Base-by-base conservation (phyloP, 1,140 invertebrate genomes). In the Cherax destructor region DNA sequence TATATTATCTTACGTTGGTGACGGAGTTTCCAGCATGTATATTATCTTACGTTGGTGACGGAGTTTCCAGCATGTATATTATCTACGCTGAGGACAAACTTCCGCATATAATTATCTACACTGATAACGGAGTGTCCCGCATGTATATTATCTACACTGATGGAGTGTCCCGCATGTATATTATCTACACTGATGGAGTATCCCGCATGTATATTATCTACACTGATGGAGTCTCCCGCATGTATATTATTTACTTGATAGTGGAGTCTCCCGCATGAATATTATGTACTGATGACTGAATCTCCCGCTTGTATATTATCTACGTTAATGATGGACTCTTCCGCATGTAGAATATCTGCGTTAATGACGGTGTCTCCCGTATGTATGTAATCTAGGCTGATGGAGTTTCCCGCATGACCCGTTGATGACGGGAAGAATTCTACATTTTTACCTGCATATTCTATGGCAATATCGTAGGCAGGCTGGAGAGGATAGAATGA, bases 291-390 rank as follows among this genome's bases (percentile, higher is more conserved):
- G 65, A 72, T 86, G 84, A 86, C 84, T 18, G 50, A 41, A 49
- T 49, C 84, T 77, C 59, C 74, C 69, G 61, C 84, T 77, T 86
- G 84, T 86, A 86, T 86, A 86, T 84, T 59, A 84, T 59, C 83
- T 41, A 56, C 24, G 65, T 65, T 72, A 65, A 50, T 72, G 83
- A 49, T 24, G 10, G 18, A 56, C n/a, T n/a, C n/a, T n/a, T n/a
- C n/a, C n/a, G 79, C 30, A 81, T 21, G 79, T 6, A n/a, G n/a
- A n/a, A n/a, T n/a, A n/a, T n/a, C n/a, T n/a, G n/a, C n/a, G n/a
- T n/a, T 76, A 47, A 72, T 86, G 84, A 86, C 84, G 41, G 50
- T 16, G n/a, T n/a, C n/a, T n/a, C n/a, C n/a, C n/a, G 79, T 30
- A 81, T 21, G 79, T 6, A n/a, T n/a, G n/a, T n/a, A n/a, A n/a